phyloP scores from a whole-genome alignment of 64 coral and sea anemone species.

The Montipora cactus region DNA sequence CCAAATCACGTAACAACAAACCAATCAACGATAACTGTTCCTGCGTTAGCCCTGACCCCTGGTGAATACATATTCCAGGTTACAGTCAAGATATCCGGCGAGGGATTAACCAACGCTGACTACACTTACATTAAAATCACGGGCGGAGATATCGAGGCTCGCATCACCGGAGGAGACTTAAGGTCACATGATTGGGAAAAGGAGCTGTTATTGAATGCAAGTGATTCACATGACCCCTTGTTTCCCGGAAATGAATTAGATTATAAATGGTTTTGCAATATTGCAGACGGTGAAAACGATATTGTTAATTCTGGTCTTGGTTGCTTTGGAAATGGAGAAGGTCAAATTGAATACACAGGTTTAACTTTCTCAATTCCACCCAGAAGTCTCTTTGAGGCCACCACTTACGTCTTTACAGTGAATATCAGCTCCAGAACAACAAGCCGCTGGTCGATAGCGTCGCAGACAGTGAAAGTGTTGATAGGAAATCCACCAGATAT shows the following conservation, averaged over 20 bases:
- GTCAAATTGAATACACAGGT: conserved; percentile 48
- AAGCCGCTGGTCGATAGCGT: background rate
- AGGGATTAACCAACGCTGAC: conserved; percentile 45
- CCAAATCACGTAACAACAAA: conserved; percentile 19
- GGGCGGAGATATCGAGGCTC: conserved; percentile 57
- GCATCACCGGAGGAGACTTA: conserved; percentile 71
- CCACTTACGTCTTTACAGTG: conserved; percentile 78
- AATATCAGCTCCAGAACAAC: conserved; percentile 44
- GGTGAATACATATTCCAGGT: conserved; percentile 79
- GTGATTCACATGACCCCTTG: conserved; percentile 60
- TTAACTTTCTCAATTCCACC: conserved; percentile 41
- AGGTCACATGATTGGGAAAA: conserved; percentile 75
- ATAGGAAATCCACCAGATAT: conserved; percentile 77
- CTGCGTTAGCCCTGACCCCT: conserved; percentile 58
- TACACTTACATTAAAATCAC: conserved; percentile 73
- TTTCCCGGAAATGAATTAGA: conserved; percentile 19
- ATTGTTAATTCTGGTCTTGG: conserved; percentile 38
- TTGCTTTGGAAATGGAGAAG: conserved; percentile 88
- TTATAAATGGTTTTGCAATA: conserved; percentile 78
- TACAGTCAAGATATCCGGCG: conserved; percentile 26
- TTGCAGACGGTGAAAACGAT: background rate
- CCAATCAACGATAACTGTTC: conserved; percentile 75
- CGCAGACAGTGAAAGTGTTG: conserved; percentile 65
- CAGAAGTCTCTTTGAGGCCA: conserved; percentile 63
- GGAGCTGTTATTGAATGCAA: conserved; percentile 66